Conservation (phyloP, 2,113 vertebrate species). For the Felis chaus region DNA sequence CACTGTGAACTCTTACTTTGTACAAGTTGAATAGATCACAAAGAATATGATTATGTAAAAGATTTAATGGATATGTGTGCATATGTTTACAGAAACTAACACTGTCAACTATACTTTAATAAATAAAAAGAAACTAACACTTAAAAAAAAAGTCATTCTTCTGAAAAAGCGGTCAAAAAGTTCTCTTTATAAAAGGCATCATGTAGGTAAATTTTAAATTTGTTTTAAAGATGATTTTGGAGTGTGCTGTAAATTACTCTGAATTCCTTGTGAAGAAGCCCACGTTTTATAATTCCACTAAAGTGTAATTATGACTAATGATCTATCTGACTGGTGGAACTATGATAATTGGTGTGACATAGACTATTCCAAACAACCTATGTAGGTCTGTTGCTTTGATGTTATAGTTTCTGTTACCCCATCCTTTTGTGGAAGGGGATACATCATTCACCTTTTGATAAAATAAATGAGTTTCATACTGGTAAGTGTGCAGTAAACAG, state of each 20-base stretch:
- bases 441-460: conserved; percentile 58
- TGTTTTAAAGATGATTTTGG: conserved; percentile 34
- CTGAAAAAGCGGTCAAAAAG: background rate
- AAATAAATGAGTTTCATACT: conserved; percentile 53
- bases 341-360: background rate
- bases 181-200: background rate
- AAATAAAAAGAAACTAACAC: background rate
- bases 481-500: conserved; percentile 61
- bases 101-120: background rate
- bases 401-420: conserved; percentile 54
- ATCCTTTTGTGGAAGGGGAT: conserved; percentile 52
- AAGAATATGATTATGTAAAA: background rate
- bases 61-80: background rate
- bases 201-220: background rate
- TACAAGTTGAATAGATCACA: conserved; percentile 8
- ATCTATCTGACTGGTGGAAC: background rate
- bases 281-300: conserved; percentile 4
- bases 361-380: conserved; percentile 24
- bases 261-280: background rate
- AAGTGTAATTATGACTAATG: conserved; percentile 26
- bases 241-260: conserved; percentile 20
- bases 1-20: conserved; percentile 32
- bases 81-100: conserved; percentile 24
- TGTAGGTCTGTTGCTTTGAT: conserved; percentile 48
- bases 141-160: background rate